Base-by-base conservation (phyloP, 2,888 invertebrate genomes). In the Hemistola chrysoprasaria region DNA sequence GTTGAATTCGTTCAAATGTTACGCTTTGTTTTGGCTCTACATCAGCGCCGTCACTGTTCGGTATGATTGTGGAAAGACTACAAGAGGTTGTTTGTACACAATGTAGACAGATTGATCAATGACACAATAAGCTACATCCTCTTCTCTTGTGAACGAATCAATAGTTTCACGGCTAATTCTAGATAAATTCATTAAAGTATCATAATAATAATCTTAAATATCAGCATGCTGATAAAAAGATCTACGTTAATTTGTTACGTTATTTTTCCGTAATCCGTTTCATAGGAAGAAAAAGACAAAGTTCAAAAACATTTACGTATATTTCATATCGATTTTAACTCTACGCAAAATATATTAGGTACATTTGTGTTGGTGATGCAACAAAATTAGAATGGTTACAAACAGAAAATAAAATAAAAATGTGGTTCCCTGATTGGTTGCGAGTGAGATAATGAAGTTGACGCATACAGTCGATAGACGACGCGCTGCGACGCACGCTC, bases 401-500 rank as follows among this genome's bases (percentile, higher is more conserved):
- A 38, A 42, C 36, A 29, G 3, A 4, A 16, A 16, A 16, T 16
- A 39, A 28, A 38, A 22, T 49, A 55, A 50, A 51, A 53, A 40
- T 29, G 23, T 31, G 11, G 45, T 20, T 36, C 48, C 59, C 33
- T 66, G 62, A 71, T 71, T 72, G 71, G 71, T 54, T 10, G 49
- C 47, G 45, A 26, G 10, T 21, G 39, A 54, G 65, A 65, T 68
- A 64, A 62, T 62, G 43, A 59, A 40, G 46, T 35, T 52, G 45
- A 54, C 50, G 51, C 47, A 53, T 40, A 38, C 43, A 44, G 55
- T 52, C 44, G 48, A 43, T 47, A 53, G 45, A 53, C 45, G 22
- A 27, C 32, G 54, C 61, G 59, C 52, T 58, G 59, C 62, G 55
- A 56, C 55, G 59, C 43, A n/a, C 22, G 10, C 26, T 10, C 21